Evolutionary conservation across 2,113 vertebrate genomes (phyloP), one percentile per base, ranked within the genome.

Genomic region (Epinephelus cyanopodus): DNA sequence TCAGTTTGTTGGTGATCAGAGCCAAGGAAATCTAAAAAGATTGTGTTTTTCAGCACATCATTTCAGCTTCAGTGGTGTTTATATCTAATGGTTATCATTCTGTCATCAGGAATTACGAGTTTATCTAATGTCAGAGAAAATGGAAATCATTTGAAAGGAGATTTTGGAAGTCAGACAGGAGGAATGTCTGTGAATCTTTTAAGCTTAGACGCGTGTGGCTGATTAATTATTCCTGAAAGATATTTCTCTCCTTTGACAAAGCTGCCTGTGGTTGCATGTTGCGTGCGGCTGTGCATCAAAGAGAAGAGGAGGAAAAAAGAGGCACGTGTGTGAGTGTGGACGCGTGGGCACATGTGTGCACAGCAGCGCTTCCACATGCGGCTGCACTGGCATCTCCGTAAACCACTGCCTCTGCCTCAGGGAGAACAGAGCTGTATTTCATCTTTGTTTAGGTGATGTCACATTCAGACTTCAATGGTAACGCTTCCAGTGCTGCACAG

Each of bases 361-460:
- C 70, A 61, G 39, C 65, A 74, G 65, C 45, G 21, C 78, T 87
- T 90, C 67, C 82, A 75, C 84, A 89, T 79, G 77, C 12, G 80
- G 74, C 69, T 17, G 18, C 1, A 53, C 83, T 82, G 79, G 81
- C 69, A 75, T 87, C 87, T 45, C 71, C 53, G 3, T 81, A 80
- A 61, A 83, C 80, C 80, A 3, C 74, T 54, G 70, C 85, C 60
- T 81, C 75, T 23, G 45, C 81, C 61, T 81, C 21, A 0, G 71
- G 77, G 65, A 66, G 79, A 69, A 65, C 66, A 84, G 47, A 25
- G 17, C 42, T 25, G 1, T 73, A 74, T 87, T 91, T 92, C 63
- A 39, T 90, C 85, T 86, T 79, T 79, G 73, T 85, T 91, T 85
- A 78, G 90, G 81, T 85, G 88, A 90, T 86, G 87, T 88, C 91